phyloP scores from a whole-genome alignment of 2,797 vertebrate species.

The Cichlasoma orientale region DNA sequence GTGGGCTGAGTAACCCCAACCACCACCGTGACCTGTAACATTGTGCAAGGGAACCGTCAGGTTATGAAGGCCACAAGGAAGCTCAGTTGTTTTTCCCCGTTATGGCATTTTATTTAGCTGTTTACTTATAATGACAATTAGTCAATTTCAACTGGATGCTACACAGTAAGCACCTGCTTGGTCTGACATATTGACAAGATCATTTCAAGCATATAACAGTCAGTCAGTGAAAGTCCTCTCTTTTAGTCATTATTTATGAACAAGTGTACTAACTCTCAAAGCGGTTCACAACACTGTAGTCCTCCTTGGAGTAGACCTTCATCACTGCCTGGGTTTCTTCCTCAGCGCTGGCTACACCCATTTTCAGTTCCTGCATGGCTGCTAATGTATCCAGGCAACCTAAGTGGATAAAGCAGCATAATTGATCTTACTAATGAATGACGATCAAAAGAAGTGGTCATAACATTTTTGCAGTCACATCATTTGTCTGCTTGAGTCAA shows the following conservation, averaged over 20 bases:
- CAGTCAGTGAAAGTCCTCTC: background rate
- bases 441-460: background rate
- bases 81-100: background rate
- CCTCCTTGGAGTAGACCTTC: slow-evolving; percentile 99
- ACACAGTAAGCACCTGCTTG: background rate
- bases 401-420: slow-evolving; percentile 57
- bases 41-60: slow-evolving; percentile 17
- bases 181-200: background rate
- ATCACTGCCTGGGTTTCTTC: slow-evolving; percentile 98
- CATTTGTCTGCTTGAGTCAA: background rate
- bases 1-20: slow-evolving; percentile 99
- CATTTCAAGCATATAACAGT: background rate
- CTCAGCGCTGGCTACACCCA: slow-evolving; percentile 94
- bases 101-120: background rate
- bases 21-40: slow-evolving; percentile 93
- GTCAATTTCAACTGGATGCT: background rate
- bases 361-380: slow-evolving; percentile 98
- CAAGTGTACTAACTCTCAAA: slow-evolving; percentile 92
- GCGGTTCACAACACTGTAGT: slow-evolving; percentile 97
- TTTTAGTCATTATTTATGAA: background rate
- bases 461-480: background rate
- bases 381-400: slow-evolving; percentile 98
- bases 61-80: background rate
- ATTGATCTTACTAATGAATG: background rate
- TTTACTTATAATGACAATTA: background rate